phyloP scores from a whole-genome alignment of 2,888 invertebrate genomes.

The Agrotis ipsilon region DNA sequence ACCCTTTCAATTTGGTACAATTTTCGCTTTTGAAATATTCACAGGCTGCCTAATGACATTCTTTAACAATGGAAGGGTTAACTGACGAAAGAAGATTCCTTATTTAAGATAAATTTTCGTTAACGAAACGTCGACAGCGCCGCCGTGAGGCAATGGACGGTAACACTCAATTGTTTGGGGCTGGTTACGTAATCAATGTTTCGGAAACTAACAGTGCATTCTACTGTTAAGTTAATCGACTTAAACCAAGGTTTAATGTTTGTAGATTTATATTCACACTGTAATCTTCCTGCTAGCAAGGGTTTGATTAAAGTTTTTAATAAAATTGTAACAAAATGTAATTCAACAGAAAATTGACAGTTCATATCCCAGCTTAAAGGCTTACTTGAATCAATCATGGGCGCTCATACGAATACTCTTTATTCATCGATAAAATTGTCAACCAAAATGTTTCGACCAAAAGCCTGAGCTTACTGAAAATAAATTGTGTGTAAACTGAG shows the following conservation, averaged over 20 bases:
- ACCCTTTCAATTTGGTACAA: constrained; percentile 50
- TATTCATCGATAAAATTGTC: constrained; percentile 46
- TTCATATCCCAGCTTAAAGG: constrained; percentile 42
- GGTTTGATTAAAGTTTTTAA: background rate
- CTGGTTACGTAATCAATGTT: constrained; percentile 42
- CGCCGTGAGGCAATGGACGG: constrained; percentile 43
- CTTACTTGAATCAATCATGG: constrained; percentile 36
- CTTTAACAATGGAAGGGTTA: constrained; percentile 56
- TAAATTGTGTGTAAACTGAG: constrained; percentile 18
- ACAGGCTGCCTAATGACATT: constrained; percentile 61
- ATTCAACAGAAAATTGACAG: constrained; percentile 23
- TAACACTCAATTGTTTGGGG: constrained; percentile 44
- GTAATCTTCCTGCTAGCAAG: background rate
- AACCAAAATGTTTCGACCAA: constrained; percentile 33
- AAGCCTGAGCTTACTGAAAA: constrained; percentile 21
- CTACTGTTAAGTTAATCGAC: constrained; percentile 1
- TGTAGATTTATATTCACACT: background rate
- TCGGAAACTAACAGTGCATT: constrained; percentile 33
- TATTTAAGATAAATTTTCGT: constrained; percentile 54
- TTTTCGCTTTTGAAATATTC: constrained; percentile 67
- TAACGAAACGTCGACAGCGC: constrained; percentile 36
- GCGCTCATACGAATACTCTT: constrained; percentile 29
- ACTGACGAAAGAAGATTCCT: constrained; percentile 52
- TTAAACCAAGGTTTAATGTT: background rate
- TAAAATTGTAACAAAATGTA: constrained; percentile 2